phyloP scores from a whole-genome alignment of 1,140 invertebrate genomes.

The Anastrepha obliqua region DNA sequence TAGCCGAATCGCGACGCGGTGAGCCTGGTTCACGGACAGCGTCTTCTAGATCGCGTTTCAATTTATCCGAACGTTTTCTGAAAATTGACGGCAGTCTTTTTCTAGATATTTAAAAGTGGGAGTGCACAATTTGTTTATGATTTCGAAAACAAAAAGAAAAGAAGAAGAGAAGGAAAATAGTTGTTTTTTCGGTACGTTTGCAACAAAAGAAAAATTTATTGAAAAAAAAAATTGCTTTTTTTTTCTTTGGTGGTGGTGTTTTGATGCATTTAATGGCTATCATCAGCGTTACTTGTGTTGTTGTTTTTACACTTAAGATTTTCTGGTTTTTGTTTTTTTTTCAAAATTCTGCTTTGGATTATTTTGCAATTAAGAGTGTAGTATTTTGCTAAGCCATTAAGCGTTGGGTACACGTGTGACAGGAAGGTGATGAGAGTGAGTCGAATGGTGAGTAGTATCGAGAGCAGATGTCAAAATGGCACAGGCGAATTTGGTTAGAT shows the following conservation, averaged over 20 bases:
- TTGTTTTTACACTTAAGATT: constrained; percentile 8
- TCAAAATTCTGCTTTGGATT: neutral
- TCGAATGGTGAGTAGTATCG: neutral
- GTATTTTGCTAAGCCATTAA: constrained; percentile 33
- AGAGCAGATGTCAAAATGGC: neutral
- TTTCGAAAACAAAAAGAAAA: constrained; percentile 24
- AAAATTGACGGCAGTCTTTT: constrained; percentile 75
- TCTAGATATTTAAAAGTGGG: constrained; percentile 73
- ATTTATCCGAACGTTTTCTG: constrained; percentile 89
- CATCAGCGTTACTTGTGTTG: constrained; percentile 53
- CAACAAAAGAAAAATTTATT: constrained; percentile 2
- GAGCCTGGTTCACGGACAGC: constrained; percentile 81
- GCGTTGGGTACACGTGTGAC: constrained; percentile 15
- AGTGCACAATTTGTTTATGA: constrained; percentile 68
- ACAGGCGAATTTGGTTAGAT: neutral
- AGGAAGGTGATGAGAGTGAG: neutral
- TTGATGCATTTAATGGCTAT: constrained; percentile 53
- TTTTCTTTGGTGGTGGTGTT: constrained; percentile 47
- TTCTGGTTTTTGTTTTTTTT: neutral
- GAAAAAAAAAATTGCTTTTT: constrained; percentile 43
- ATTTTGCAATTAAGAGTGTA: neutral
- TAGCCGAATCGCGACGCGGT: constrained; percentile 63
- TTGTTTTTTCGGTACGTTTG: constrained; percentile 52
- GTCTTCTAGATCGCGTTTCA: constrained; percentile 94
- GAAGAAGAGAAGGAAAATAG: constrained; percentile 31